Evolutionary conservation across 1,140 invertebrate genomes (phyloP), one percentile per base, ranked within the genome.

Genomic region (Drosophila oshimai): DNA sequence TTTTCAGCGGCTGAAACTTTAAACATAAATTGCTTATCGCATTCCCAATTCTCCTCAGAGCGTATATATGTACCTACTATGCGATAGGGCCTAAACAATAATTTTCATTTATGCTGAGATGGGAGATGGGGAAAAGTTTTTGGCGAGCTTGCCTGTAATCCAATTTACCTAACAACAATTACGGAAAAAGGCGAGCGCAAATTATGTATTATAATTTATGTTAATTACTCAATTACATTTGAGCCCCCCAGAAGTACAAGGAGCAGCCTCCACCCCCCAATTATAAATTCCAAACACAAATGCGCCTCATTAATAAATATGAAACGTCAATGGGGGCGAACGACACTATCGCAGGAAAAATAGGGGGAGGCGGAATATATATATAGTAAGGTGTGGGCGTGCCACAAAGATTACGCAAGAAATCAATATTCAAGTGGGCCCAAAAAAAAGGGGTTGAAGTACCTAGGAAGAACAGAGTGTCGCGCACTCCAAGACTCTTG

Each of bases 191-290:
- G 81, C 71, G 53, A 75, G 72, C 72, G 76, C 72, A 80, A 86
- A 86, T 86, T 87, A 89, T 88, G 75, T 71, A 89, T 84, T 87
- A 80, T 90, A 90, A 90, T 90, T 90, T 90, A 90, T 90, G 88
- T 88, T 90, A 90, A 90, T 90, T 90, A 89, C 88, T 90, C 78
- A 90, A 90, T 90, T 90, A 90, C 81, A 89, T 84, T 87, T 81
- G 61, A 55, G 81, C 73, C 75, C 75, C 50, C 62, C 60, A 34
- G 49, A 70, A 72, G 69, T 61, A 50, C 31, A 26, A 39, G 51
- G 5, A 36, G n/a, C 36, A 17, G 7, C 20, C 6, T 36, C 34
- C 53, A 46, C 47, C 60, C 76, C 53, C 73, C 76, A 87, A 87
- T 90, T 90, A 90, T 80, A 90, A 90, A 90, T 90, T 90, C 88